Conservation (phyloP, 2,797 vertebrate genomes). For the Eremophila alpestris region DNA sequence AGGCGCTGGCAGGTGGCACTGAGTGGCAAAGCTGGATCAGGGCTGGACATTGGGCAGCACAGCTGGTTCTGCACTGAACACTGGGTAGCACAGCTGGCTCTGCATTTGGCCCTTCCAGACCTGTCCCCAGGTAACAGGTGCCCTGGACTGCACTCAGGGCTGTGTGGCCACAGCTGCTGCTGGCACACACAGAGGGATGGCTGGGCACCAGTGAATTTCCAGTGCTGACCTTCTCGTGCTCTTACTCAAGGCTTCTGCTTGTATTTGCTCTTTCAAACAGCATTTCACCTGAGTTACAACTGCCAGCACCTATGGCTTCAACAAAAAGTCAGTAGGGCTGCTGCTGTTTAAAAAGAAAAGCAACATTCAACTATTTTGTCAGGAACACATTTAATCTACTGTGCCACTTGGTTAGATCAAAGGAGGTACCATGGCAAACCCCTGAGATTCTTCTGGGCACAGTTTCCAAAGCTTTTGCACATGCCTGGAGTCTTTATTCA, state of each 20-base stretch:
- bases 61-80: too few relatives aligned
- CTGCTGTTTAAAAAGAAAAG: neutral
- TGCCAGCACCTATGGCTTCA: neutral
- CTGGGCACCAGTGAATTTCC: neutral
- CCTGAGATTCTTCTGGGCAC: neutral
- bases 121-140: neutral
- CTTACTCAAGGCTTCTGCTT: neutral
- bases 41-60: neutral
- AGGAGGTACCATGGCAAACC: neutral
- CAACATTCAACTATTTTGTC: neutral
- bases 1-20: neutral
- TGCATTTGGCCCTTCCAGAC: neutral
- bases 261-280: neutral
- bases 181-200: neutral
- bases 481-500: neutral
- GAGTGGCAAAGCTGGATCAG: neutral
- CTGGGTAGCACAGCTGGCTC: too few relatives aligned
- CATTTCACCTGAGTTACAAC: neutral
- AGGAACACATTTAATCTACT: neutral
- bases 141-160: neutral
- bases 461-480: slow-evolving; percentile 36
- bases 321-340: neutral
- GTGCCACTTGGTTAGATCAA: neutral
- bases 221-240: neutral
- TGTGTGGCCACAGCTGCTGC: neutral